Base-by-base conservation (phyloP, 2,797 vertebrate genomes). In the Dryobates pubescens region DNA sequence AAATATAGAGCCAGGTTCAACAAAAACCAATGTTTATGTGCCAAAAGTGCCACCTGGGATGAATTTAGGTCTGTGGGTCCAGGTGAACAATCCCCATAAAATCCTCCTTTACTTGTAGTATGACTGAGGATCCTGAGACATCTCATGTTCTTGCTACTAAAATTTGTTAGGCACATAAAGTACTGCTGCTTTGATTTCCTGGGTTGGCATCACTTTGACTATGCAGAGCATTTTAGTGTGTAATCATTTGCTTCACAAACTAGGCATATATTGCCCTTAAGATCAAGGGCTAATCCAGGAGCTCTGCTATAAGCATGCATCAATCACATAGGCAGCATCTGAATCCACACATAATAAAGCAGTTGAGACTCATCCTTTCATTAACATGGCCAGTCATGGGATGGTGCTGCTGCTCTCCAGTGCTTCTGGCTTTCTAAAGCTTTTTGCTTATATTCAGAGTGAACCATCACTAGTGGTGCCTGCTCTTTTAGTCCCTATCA, bases 21-120 rank as follows among this genome's bases (percentile, higher is more conserved):
- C 81, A 65, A 29, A 11, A 0, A 4, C 2, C 10, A 41, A 7
- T 6, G 8, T 74, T 86, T 92, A 54, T 82, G 26, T 77, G 90
- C 86, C 89, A 81, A 20, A 90, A 80, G 30, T 85, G 51, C 58
- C 69, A 82, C 89, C 56, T 95, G 92, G 79, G 56, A 69, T 95
- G 43, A 62, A 89, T 95, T 94, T 85, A 77, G 29, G 41, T 53
- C 41, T 47, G 36, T 83, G 32, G 32, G 7, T 85, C 69, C 69
- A 85, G 82, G 82, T 87, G 36, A 95, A 23, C 45, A 77, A 18
- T 71, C 32, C 12, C 45, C 38, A 30, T 68, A 54, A 92, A 80
- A 89, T 77, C 19, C 14, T 73, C 67, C 29, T 90, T 76, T 70
- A 61, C 61, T 86, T 89, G 34, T 45, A 57, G 13, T 32, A 12